phyloP scores from a whole-genome alignment of 2,113 vertebrate genomes.

The Colinus virginianus region DNA sequence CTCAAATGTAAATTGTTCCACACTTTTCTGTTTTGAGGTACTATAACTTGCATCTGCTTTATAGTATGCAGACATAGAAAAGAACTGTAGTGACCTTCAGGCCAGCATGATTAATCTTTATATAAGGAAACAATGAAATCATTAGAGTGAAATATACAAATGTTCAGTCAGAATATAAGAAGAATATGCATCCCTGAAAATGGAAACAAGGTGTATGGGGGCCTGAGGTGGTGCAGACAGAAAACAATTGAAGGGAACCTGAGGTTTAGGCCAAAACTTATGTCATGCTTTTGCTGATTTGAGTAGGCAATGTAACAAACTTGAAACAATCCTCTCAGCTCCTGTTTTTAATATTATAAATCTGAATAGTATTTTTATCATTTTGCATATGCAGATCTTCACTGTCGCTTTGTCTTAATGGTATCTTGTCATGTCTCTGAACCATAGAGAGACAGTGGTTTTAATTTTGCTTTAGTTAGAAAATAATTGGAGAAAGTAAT shows the following conservation, averaged over 20 bases:
- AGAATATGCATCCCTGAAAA: neutral
- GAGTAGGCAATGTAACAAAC: neutral
- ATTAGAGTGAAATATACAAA: neutral
- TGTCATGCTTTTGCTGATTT: neutral
- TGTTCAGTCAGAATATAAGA: neutral
- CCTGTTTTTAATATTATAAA: neutral
- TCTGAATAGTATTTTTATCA: neutral
- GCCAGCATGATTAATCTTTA: neutral
- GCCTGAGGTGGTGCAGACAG: neutral
- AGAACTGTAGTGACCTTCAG: neutral
- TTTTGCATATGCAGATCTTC: neutral
- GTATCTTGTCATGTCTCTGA: neutral
- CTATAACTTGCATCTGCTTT: neutral
- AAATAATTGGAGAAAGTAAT: neutral
- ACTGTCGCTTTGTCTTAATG: neutral
- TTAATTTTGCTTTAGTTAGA: constrained; percentile 7
- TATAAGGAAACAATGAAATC: neutral
- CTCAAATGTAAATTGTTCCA: neutral
- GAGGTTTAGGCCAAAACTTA: neutral
- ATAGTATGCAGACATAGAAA: neutral
- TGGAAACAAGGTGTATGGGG: rapidly evolving
- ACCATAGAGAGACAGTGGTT: neutral
- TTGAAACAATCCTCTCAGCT: neutral
- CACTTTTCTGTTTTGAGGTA: neutral
- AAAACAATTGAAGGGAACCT: neutral